A percentile compares a stretch with the other conserved stretches of the same genome.
These are phyloP conservation scores for Pelochelys cantorii DNA, from an alignment of 2,797 vertebrate genomes.

Conservation along the genomic window DNA sequence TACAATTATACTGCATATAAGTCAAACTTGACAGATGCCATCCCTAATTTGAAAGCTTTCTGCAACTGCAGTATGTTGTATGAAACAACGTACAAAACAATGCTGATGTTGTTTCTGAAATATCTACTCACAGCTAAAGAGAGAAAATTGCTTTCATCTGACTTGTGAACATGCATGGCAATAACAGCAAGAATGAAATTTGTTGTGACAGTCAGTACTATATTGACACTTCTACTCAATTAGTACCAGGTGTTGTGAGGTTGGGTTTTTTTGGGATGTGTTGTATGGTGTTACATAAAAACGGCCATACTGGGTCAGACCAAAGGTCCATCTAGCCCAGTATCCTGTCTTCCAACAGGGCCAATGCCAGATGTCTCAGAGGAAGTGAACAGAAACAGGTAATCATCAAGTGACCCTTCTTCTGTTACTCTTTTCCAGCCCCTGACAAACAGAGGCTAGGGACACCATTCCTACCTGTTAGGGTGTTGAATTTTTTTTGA, in stretches of 20 bases:
- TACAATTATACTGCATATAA: neutral
- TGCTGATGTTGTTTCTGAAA: neutral
- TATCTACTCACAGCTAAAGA: neutral
- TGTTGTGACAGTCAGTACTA: neutral
- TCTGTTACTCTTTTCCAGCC: too few relatives aligned
- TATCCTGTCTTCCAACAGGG: too few relatives aligned
- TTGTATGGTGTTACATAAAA: neutral
- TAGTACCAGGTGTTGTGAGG: neutral
- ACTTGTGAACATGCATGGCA: neutral
- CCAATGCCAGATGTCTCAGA: too few relatives aligned
- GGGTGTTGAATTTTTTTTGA: neutral
- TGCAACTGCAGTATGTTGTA: neutral
- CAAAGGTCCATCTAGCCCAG: too few relatives aligned
- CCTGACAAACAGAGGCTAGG: too few relatives aligned
- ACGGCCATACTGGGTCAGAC: too few relatives aligned
- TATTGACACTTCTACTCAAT: neutral
- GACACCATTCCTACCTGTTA: neutral
- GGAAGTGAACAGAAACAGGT: too few relatives aligned
- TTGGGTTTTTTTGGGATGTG: neutral
- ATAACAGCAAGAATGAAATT: neutral
- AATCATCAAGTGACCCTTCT: too few relatives aligned
- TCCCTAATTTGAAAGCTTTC: neutral
- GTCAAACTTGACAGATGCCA: neutral
- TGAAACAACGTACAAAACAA: accelerated
- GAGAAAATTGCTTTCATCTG: neutral